phyloP scores from a whole-genome alignment of 2,113 vertebrate species.

The Saimiri boliviensis region DNA sequence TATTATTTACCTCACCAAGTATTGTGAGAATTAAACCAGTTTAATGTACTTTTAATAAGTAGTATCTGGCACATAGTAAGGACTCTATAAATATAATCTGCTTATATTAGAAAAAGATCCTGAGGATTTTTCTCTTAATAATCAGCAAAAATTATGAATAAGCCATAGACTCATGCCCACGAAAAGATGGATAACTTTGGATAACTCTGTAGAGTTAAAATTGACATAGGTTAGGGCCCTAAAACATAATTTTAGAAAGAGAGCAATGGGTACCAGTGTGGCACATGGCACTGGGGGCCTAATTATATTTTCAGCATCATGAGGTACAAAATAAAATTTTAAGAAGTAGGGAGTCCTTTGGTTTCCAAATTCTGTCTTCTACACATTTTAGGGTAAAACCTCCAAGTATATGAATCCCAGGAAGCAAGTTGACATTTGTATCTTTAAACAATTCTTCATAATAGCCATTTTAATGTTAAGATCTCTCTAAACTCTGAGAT shows the following conservation, averaged over 20 bases:
- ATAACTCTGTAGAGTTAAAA: not conserved
- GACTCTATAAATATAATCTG: not conserved
- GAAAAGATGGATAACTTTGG: not conserved
- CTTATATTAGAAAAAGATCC: not conserved
- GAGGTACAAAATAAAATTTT: not conserved
- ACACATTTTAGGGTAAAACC: not conserved
- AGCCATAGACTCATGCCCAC: not conserved
- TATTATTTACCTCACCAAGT: not conserved
- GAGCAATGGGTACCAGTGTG: not conserved
- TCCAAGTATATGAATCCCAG: not conserved
- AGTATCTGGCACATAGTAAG: not conserved
- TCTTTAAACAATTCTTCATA: constrained; percentile 20
- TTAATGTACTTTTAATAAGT: not conserved
- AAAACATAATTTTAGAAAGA: not conserved
- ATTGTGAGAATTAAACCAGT: not conserved
- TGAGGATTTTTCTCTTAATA: not conserved
- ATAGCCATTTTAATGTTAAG: not conserved
- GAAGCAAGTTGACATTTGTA: not conserved
- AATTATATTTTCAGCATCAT: not conserved
- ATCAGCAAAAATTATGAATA: not conserved
- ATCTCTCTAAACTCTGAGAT: not conserved
- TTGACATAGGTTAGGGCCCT: not conserved
- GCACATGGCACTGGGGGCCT: not conserved
- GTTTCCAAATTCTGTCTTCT: not conserved
- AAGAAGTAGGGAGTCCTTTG: not conserved